Percentiles rank a stretch among this genome's conserved stretches.
Conservation (phyloP, 2,797 vertebrate genomes). For the Nothura maculosa region DNA sequence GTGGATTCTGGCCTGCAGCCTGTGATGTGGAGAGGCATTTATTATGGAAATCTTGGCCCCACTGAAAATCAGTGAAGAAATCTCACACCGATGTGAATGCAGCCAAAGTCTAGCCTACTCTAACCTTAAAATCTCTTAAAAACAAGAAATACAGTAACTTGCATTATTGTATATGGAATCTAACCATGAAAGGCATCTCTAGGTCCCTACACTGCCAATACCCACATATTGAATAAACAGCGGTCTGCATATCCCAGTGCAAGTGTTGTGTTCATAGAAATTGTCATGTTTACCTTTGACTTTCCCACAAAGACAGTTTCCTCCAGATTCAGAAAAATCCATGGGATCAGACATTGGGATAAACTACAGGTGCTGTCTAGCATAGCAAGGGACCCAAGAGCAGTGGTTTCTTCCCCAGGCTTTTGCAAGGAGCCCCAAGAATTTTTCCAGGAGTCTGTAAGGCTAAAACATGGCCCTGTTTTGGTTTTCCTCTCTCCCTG, state of each 20-base stretch:
- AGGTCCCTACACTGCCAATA: background rate
- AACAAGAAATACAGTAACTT: background rate
- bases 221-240: background rate
- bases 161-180: background rate
- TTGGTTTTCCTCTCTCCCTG: background rate
- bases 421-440: background rate
- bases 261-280: background rate
- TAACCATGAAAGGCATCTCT: background rate
- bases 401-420: background rate
- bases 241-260: background rate
- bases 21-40: background rate
- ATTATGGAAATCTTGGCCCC: background rate
- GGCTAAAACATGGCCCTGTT: background rate
- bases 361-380: background rate
- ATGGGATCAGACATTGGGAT: background rate
- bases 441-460: background rate
- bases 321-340: background rate
- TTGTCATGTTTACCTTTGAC: background rate
- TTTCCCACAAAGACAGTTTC: background rate
- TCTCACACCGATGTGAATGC: background rate
- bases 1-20: background rate
- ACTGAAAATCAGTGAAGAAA: conserved; percentile 13
- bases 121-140: background rate
- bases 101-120: background rate
- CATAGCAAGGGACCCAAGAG: background rate